Evolutionary conservation across 2,888 invertebrate species (phyloP).

Genomic region (Abrostola tripartita): DNA sequence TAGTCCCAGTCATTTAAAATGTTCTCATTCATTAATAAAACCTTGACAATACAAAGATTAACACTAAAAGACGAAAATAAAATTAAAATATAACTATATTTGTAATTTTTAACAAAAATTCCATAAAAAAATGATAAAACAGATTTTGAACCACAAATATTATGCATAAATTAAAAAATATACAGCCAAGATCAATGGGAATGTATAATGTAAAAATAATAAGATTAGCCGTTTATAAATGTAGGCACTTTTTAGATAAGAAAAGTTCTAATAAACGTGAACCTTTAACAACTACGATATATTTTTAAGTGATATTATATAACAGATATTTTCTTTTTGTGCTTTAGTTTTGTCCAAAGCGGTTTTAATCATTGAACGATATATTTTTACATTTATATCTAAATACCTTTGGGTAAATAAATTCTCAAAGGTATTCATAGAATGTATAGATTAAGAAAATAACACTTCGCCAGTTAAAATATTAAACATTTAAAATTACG

Average conservation of each 20-base stretch:
- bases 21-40: conserved; percentile 32
- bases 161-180: background rate
- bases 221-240: background rate
- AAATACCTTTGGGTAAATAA: conserved; percentile 8
- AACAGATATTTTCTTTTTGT: conserved; percentile 41
- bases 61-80: background rate
- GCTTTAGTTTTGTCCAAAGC: conserved; percentile 42
- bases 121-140: no score
- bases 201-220: background rate
- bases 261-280: background rate
- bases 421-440: conserved; percentile 15
- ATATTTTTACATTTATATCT: conserved; percentile 31
- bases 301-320: conserved; percentile 29
- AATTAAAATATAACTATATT: no score
- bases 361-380: conserved; percentile 41
- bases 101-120: no score
- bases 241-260: conserved; percentile 33
- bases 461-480: background rate
- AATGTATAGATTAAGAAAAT: conserved; percentile 12
- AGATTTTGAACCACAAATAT: background rate
- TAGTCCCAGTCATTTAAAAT: conserved; percentile 16
- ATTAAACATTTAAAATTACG: background rate
- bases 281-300: conserved; percentile 17
- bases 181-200: background rate
- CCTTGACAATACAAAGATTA: conserved; percentile 25